These are phyloP conservation scores for Eurypyga helias DNA, from an alignment of 2,113 vertebrate genomes.

Conservation along the genomic window DNA sequence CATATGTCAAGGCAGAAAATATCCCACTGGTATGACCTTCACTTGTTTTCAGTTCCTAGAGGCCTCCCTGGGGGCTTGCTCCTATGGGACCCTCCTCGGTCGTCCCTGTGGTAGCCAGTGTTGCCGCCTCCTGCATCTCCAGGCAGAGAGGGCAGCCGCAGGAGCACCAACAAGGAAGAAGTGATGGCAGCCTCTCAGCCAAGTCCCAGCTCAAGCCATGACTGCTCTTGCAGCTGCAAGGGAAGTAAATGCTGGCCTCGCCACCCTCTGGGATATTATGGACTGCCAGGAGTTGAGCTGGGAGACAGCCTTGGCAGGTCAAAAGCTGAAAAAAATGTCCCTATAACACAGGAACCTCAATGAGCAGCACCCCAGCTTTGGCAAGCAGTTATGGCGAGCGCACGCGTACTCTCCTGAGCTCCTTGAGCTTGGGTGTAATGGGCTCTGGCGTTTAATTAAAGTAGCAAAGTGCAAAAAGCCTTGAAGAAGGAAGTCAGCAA, in stretches of 20 bases:
- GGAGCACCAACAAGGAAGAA: neutral
- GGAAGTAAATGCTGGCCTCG: neutral
- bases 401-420: fast-evolving
- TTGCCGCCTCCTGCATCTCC: neutral
- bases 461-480: neutral
- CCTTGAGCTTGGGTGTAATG: neutral
- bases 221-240: neutral
- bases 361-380: fast-evolving
- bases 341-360: neutral
- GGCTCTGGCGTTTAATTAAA: neutral
- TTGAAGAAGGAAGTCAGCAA: neutral
- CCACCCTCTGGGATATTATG: neutral
- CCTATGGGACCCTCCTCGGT: fast-evolving
- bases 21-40: fast-evolving
- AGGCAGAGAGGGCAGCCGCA: neutral
- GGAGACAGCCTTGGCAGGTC: neutral
- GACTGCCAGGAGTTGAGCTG: neutral
- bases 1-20: neutral
- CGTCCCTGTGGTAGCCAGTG: neutral
- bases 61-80: neutral
- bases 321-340: neutral
- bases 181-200: neutral
- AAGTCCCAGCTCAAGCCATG: neutral
- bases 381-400: neutral
- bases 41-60: neutral